Evolutionary conservation across 2,797 vertebrate genomes (phyloP), one percentile per base, ranked within the genome.

Genomic region (Platalea minor): DNA sequence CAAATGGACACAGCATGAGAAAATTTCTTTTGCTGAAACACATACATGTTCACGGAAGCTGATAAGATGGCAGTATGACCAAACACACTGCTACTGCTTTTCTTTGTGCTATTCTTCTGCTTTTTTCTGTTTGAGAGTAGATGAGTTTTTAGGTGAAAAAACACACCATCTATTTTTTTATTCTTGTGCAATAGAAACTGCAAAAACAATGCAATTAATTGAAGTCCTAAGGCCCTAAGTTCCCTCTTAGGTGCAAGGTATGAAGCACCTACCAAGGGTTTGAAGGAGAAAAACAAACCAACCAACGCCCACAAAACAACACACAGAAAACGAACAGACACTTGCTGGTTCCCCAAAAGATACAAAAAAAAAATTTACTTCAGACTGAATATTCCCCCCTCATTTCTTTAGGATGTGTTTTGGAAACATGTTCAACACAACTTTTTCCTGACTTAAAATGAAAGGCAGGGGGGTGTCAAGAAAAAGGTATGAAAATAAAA

Each of bases 61-160:
- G 17, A 1, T 37, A 77, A 60, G 37, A 82, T 26, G 25, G 24
- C 5, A 15, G 20, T 26, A 54, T 19, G 10, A 63, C 60, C 35
- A 92, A 81, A 51, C 24, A 61, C 26, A 12, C 10, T 7, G 39
- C 26, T 24, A 17, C 11, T 29, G 16, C 14, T 61, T 85, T 51
- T 20, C 24, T 61, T 83, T 17, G 43, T 39, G 5, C 1, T 69
- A 4, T 25, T 48, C 10, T 20, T 37, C 29, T 48, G 41, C 8
- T 69, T 70, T 23, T 75, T 61, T 39, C 35, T 17, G 10, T 57
- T 61, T 43, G 7, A 50, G 2, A 45, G 19, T 5, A n/a, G 2
- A 61, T 12, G 2, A 0, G 2, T 33, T 61, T 82, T 81, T 19
- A 53, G 10, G 2, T 24, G 0, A 4, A 41, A 54, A 23, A n/a